phyloP scores from a whole-genome alignment of 2,797 vertebrate genomes.

The Agapornis canus region DNA sequence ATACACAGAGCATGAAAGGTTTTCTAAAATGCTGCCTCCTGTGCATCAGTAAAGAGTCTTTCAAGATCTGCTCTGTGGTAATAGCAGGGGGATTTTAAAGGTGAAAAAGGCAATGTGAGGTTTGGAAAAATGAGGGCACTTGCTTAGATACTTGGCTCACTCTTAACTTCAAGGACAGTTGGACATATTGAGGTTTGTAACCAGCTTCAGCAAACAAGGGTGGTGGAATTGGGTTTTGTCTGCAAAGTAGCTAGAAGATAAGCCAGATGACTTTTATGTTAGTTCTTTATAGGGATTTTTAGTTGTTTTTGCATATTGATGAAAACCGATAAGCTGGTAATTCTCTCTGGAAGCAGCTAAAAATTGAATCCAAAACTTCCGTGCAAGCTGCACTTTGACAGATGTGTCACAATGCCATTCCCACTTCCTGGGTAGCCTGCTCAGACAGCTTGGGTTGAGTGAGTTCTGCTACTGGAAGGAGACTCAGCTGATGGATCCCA shows the following conservation, averaged over 20 bases:
- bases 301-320: not conserved
- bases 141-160: not conserved
- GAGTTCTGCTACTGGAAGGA: not conserved
- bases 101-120: slow-evolving; percentile 1
- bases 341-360: not conserved
- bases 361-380: not conserved
- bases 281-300: not conserved
- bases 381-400: rapidly evolving
- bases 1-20: not conserved
- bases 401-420: rapidly evolving
- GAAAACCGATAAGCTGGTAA: not conserved
- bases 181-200: not conserved
- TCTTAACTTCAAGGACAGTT: not conserved
- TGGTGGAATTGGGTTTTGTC: not conserved
- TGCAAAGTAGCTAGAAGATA: not conserved
- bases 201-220: not conserved
- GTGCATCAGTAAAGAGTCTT: not conserved
- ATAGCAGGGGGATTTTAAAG: not conserved
- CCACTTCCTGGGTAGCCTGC: not conserved
- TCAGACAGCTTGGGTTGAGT: not conserved
- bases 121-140: not conserved
- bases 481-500: not conserved
- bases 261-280: not conserved
- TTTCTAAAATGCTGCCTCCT: not conserved
- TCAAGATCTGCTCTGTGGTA: not conserved